Conservation (phyloP, 2,888 invertebrate genomes). For the Lepidocyrtinus sp. region DNA sequence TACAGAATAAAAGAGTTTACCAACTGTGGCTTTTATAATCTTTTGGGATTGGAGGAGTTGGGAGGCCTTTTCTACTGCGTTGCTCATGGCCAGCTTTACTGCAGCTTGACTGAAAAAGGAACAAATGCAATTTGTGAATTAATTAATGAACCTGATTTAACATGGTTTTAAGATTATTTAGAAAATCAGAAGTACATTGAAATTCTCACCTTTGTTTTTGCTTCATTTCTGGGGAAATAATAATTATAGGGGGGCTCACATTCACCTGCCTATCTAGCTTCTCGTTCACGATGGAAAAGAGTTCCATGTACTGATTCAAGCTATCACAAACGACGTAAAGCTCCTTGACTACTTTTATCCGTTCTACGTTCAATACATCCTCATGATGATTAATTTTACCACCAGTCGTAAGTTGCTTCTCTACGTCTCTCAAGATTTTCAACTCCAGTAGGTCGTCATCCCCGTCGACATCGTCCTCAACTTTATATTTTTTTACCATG, state of each 20-base stretch:
- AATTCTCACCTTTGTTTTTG: slow-evolving; percentile 57
- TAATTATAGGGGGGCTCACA: slow-evolving; percentile 56
- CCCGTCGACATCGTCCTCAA: slow-evolving; percentile 29
- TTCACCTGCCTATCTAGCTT: slow-evolving; percentile 60
- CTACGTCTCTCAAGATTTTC: slow-evolving; percentile 24
- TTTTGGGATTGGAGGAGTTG: slow-evolving; percentile 51
- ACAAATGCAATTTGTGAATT: background rate
- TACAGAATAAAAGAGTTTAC: slow-evolving; percentile 57
- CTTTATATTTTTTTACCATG: slow-evolving; percentile 40
- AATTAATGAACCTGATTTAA: too few relatives aligned
- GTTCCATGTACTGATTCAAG: slow-evolving; percentile 53
- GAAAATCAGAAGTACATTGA: background rate
- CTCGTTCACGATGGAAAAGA: slow-evolving; percentile 56
- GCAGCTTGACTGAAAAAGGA: slow-evolving; percentile 53
- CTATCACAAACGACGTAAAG: slow-evolving; percentile 56
- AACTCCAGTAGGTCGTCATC: slow-evolving; percentile 41
- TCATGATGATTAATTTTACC: slow-evolving; percentile 15
- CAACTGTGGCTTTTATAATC: slow-evolving; percentile 33
- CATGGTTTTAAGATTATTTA: too few relatives aligned
- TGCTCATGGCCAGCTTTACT: slow-evolving; percentile 49
- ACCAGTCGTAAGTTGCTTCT: slow-evolving; percentile 17
- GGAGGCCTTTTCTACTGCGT: slow-evolving; percentile 53
- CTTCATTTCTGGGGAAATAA: slow-evolving; percentile 42
- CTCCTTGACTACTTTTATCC: slow-evolving; percentile 44
- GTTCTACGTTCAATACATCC: slow-evolving; percentile 15